These are phyloP conservation scores for Hydra vulgaris DNA, from an alignment of 30 jellyfish, hydroid and myxozoan genomes.

Conservation along the genomic window DNA sequence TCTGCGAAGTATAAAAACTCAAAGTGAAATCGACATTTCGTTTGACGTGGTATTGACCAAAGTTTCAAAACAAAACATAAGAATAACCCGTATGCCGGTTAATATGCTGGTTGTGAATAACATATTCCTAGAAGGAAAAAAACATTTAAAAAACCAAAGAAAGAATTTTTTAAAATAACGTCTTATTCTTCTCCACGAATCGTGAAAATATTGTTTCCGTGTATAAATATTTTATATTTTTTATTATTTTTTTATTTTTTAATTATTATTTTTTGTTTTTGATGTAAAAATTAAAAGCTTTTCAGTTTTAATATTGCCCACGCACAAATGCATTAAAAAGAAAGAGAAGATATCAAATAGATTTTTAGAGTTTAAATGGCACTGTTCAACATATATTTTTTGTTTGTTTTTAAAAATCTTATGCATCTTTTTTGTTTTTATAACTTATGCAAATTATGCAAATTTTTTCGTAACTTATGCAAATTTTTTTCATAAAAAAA, in stretches of 20 bases:
- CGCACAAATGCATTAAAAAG: no score
- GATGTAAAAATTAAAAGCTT: background rate
- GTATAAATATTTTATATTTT: no score
- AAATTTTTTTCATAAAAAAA: no score
- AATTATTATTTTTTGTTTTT: no score
- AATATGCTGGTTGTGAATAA: background rate
- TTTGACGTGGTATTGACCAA: background rate
- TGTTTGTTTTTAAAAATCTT: no score
- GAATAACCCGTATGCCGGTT: background rate
- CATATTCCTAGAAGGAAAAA: background rate
- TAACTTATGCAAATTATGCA: no score
- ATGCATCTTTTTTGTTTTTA: no score
- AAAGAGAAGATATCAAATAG: no score
- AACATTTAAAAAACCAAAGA: background rate
- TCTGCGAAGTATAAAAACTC: background rate
- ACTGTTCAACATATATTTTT: no score
- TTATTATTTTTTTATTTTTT: no score
- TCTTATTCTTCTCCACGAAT: background rate
- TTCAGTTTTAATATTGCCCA: no score
- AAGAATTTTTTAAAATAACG: background rate
- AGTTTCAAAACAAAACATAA: background rate
- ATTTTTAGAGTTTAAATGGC: no score
- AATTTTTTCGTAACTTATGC: background rate
- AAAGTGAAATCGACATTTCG: background rate
- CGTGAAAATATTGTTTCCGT: background rate